Evolutionary conservation across 2,113 vertebrate species (phyloP).

Genomic region (Edolisoma coerulescens): DNA sequence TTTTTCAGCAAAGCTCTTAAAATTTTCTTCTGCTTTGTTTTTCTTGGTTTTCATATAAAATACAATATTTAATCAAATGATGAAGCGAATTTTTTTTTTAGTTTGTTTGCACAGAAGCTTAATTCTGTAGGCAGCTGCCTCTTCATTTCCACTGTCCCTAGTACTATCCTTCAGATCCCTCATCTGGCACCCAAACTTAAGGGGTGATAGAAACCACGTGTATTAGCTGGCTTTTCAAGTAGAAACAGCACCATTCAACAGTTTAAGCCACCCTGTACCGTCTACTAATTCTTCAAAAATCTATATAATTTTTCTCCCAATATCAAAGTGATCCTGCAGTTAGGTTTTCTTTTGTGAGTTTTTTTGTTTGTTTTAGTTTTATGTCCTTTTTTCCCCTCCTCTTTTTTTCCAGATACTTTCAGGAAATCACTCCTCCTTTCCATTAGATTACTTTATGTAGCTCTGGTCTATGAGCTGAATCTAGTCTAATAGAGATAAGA

Average conservation of each 20-base stretch:
- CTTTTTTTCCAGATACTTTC: not conserved
- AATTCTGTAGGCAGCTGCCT: not conserved
- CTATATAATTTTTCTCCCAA: not conserved
- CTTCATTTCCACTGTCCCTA: rapidly evolving
- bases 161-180: not conserved
- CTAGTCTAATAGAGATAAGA: not conserved
- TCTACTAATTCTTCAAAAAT: not conserved
- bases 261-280: not conserved
- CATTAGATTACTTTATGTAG: not conserved
- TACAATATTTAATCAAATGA: not conserved
- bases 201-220: not conserved
- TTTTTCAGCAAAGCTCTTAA: not conserved
- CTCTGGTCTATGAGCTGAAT: not conserved
- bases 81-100: not conserved
- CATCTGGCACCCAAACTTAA: not conserved
- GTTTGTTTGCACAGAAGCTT: not conserved
- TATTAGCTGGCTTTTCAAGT: not conserved
- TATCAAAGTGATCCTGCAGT: not conserved
- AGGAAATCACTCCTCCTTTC: not conserved
- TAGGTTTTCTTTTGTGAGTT: not conserved
- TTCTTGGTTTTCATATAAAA: not conserved
- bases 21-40: not conserved
- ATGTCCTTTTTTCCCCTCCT: rapidly evolving
- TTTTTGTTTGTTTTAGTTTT: not conserved
- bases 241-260: not conserved